phyloP scores from a whole-genome alignment of 53 echinoderm and acorn worm genomes.

The Apostichopus leukothele region DNA sequence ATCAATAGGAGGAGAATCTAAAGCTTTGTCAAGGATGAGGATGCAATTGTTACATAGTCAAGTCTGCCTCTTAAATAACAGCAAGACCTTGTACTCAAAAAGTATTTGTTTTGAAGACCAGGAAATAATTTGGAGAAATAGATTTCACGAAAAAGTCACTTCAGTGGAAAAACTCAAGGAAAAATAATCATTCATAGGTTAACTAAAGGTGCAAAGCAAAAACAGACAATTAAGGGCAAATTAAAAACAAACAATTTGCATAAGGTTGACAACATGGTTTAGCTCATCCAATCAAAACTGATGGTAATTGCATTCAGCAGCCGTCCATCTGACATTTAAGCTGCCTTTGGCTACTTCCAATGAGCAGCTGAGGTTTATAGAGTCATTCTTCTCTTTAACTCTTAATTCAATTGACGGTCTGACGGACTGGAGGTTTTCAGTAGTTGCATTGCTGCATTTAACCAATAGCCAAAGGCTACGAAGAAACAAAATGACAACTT shows the following conservation, averaged over 20 bases:
- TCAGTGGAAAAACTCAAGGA: neutral
- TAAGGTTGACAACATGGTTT: slow-evolving; percentile 26
- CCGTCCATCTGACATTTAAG: slow-evolving; percentile 40
- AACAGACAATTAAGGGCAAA: slow-evolving; percentile 30
- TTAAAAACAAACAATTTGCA: slow-evolving; percentile 27
- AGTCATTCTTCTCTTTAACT: slow-evolving; percentile 2
- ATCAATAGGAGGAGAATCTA: too few species aligned
- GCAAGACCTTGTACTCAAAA: too few species aligned
- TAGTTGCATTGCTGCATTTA: neutral
- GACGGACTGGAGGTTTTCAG: neutral
- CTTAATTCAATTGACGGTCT: slow-evolving; percentile 20
- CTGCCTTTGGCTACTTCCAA: slow-evolving; percentile 25
- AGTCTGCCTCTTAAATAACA: too few species aligned
- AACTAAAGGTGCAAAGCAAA: slow-evolving; percentile 5
- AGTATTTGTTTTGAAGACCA: too few species aligned
- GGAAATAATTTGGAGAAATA: neutral
- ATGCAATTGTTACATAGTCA: too few species aligned
- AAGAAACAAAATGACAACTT: slow-evolving; percentile 27
- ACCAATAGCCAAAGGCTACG: slow-evolving; percentile 19
- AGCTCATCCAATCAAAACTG: slow-evolving; percentile 33
- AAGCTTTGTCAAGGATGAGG: too few species aligned
- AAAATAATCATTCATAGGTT: neutral
- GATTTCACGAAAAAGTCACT: neutral
- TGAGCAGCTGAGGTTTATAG: slow-evolving; percentile 26
- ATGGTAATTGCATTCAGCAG: slow-evolving; percentile 17